phyloP scores from a whole-genome alignment of 64 coral and sea anemone genomes.

The Stichodactyla mertensii region DNA sequence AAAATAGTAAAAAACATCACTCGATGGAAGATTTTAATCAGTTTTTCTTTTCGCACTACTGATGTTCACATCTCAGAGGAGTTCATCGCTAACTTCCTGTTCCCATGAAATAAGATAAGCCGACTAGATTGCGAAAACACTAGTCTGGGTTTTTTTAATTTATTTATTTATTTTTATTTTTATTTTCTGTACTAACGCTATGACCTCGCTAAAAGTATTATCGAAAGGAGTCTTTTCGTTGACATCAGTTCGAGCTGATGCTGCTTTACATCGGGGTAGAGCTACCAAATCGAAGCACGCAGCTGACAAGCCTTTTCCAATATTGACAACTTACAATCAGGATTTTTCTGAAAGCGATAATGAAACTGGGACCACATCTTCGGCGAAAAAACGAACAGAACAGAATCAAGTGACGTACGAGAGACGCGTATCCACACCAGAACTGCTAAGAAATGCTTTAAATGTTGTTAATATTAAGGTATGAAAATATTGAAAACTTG shows the following conservation, averaged over 20 bases:
- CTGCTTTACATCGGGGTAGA: background rate
- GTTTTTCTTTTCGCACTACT: too few species aligned
- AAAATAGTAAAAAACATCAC: background rate
- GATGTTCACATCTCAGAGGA: too few species aligned
- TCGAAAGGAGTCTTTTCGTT: conserved; percentile 24
- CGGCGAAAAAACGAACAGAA: background rate
- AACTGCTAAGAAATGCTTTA: conserved; percentile 45
- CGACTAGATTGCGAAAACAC: background rate
- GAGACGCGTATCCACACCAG: conserved; percentile 41
- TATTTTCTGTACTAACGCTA: background rate
- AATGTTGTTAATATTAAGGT: conserved; percentile 50
- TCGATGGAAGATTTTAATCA: background rate
- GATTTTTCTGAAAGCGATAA: background rate
- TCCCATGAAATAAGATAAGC: background rate
- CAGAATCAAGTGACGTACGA: too few species aligned
- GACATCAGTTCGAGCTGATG: conserved; percentile 28
- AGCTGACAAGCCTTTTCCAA: background rate
- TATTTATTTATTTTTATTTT: background rate
- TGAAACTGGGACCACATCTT: background rate
- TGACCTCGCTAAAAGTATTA: conserved; percentile 23
- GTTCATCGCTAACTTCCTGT: background rate
- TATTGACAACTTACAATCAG: background rate
- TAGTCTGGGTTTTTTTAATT: too few species aligned
- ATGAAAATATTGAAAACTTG: background rate
- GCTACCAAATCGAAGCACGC: background rate